Conservation (phyloP, 2,113 vertebrate genomes). For the Myrmophylax atrothorax region DNA sequence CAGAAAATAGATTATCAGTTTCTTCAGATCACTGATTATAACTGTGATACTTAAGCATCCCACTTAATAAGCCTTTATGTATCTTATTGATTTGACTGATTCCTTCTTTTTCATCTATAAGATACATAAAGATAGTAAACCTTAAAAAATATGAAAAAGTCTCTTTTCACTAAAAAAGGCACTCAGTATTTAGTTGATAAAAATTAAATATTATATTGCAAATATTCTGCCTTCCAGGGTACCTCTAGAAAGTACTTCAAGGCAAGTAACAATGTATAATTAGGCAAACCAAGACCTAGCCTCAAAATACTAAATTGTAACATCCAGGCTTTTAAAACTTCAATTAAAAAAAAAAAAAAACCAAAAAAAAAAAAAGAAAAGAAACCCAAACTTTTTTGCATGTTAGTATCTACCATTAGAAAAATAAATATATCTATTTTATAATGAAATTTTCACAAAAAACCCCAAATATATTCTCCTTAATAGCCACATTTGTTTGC, state of each 20-base stretch:
- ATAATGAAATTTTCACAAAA: neutral
- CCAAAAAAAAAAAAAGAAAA: no score
- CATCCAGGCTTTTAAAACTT: neutral
- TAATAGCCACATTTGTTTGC: neutral
- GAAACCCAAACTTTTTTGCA: neutral
- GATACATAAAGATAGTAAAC: neutral
- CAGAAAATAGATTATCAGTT: neutral
- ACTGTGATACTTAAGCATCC: neutral
- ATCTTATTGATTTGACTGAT: neutral
- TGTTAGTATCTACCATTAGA: neutral
- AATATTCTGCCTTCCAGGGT: neutral
- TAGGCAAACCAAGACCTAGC: neutral
- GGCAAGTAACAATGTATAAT: neutral
- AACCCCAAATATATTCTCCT: neutral
- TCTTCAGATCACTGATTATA: neutral
- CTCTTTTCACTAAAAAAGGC: neutral
- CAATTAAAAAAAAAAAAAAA: neutral
- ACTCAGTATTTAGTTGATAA: neutral
- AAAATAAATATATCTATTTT: neutral
- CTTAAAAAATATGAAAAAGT: neutral
- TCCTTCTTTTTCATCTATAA: neutral
- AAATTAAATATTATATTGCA: neutral
- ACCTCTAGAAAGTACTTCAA: neutral
- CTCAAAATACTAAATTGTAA: neutral
- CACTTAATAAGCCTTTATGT: neutral